Base-by-base conservation (phyloP, 1,140 invertebrate genomes). In the Cydia splendana region DNA sequence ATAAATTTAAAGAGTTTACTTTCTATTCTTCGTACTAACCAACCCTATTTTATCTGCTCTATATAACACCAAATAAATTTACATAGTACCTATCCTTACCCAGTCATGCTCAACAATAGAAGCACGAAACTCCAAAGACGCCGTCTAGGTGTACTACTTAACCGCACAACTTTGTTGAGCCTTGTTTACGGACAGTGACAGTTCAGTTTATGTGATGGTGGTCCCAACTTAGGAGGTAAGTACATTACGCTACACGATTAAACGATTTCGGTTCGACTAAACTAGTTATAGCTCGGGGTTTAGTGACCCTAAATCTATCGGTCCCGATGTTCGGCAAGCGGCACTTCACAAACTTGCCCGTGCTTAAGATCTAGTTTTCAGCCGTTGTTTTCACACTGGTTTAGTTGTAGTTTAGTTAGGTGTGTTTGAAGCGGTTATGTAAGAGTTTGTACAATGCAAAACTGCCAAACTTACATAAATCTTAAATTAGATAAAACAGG, bases 101-200 rank as follows among this genome's bases (percentile, higher is more conserved):
- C 77, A 82, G 80, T 82, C 78, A 82, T 80, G 77, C 76, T 78
- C 77, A 82, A 85, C 82, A 85, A 85, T 82, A 81, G 81, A 83
- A 83, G 76, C 77, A 80, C 78, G 80, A 67, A 84, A 81, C 82
- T 79, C 79, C 79, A 81, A 79, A 81, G 84, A 84, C 79, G 79
- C 79, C 74, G 79, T 78, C 80, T 84, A 79, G 76, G 20, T 69
- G n/a, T 62, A 71, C 67, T 84, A 84, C 81, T 84, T 82, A 81
- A 83, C 84, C 84, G 77, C 83, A 80, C 79, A 86, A 86, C 81
- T 86, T 86, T 86, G 83, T 84, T 86, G 84, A 82, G 79, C 84
- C 83, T 86, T 86, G 83, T 84, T 84, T 83, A 83, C 80, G 80
- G 78, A 81, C 80, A 81, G 79, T 82, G 78, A 81, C 80, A 81